A percentile compares a stretch with the other conserved stretches of the same genome.
Evolutionary conservation across 2,113 vertebrate genomes (phyloP).

Genomic region (Chaetodon trifascialis): DNA sequence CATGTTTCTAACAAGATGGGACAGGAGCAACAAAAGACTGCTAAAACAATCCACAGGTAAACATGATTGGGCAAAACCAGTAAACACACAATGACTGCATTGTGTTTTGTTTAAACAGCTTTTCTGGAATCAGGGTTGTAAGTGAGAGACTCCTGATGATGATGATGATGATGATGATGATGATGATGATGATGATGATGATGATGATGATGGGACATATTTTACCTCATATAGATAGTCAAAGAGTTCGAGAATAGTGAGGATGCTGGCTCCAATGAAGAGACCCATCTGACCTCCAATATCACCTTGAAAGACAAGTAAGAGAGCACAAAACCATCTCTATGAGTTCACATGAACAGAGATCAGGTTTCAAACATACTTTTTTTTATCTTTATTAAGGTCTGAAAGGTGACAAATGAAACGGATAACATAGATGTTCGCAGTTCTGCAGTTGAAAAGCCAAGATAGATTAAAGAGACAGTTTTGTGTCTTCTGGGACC

Average conservation of each 20-base stretch:
- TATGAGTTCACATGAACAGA: not conserved
- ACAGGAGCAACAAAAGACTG: no score
- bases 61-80: no score
- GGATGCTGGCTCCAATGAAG: constrained; percentile 97
- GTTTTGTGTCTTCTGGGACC: constrained; percentile 35
- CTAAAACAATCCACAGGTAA: no score
- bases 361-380: not conserved
- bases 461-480: constrained; percentile 45
- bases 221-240: constrained; percentile 97
- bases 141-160: not conserved
- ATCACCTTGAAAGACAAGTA: constrained; percentile 86
- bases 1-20: no score
- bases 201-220: not conserved
- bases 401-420: constrained; percentile 26
- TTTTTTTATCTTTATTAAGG: not conserved
- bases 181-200: not conserved
- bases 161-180: not conserved
- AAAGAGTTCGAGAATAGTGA: constrained; percentile 96
- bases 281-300: constrained; percentile 99
- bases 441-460: constrained; percentile 1
- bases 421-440: constrained; percentile 31
- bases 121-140: no score
- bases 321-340: not conserved
- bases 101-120: no score
- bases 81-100: no score